Base-by-base conservation (phyloP, 2,113 vertebrate genomes). In the Cromileptes altivelis region DNA sequence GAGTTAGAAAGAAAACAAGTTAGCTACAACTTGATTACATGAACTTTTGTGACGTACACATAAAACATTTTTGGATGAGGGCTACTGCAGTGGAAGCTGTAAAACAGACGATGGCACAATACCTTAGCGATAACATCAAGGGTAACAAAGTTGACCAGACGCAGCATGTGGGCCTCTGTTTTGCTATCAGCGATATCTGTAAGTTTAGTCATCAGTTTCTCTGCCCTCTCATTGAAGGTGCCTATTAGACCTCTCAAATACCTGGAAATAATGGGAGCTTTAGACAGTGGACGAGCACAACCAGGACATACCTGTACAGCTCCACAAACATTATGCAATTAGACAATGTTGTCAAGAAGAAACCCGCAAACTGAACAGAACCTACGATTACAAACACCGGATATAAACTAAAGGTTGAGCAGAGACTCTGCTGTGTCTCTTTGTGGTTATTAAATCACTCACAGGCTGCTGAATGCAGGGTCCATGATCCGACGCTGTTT, bases 401-500 rank as follows among this genome's bases (percentile, higher is more conserved):
- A 63, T 1, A 37, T 37, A n/a, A 30, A 72, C n/a, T 73, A 40
- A 37, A 57, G 21, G 8, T 23, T 64, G 25, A 49, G 18, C 21
- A n/a, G n/a, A n/a, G n/a, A n/a, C n/a, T n/a, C n/a, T n/a, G n/a
- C n/a, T n/a, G n/a, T n/a, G n/a, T n/a, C n/a, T n/a, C n/a, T n/a
- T n/a, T n/a, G n/a, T n/a, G n/a, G n/a, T n/a, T n/a, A n/a, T n/a
- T n/a, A n/a, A n/a, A n/a, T n/a, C n/a, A 90, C 96, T 96, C 90
- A 98, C 97, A 88, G 89, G 80, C 95, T 95, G 88, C 96, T 98
- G 82, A 99, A 98, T 1, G 97, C 97, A 4, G 97, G 95, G 82
- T 98, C 97, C 95, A 99, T 97, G 79, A 98, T 95, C 11, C 93
- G 93, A 3, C 97, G 92, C 82, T 99, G 98, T 72, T 96, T 97